Base-by-base conservation (phyloP, 2,888 invertebrate species). In the Hyppa rectilinea region DNA sequence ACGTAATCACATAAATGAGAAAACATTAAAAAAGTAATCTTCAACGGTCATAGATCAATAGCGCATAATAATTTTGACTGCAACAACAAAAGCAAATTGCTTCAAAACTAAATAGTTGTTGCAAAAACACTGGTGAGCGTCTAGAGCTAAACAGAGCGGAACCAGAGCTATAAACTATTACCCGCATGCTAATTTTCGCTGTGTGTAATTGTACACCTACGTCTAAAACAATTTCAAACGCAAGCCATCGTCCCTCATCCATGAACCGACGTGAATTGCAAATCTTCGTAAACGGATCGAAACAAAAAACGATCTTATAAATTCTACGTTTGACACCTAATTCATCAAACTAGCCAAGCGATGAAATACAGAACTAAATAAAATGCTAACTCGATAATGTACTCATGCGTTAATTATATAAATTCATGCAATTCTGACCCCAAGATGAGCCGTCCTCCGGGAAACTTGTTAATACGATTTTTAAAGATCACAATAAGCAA, bases 141-240 rank as follows among this genome's bases (percentile, higher is more conserved):
- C 88, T 89, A 90, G 67, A 80, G 83, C 71, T 85, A 96, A 95
- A 91, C 95, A 95, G 96, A 95, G 95, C 96, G 89, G 85, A 93
- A 94, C 93, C 84, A 87, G 92, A 92, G 90, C 92, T 90, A 92
- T 94, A 95, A 94, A 93, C 90, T 92, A 94, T 92, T 93, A 94
- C 92, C 93, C 91, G 92, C 95, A 95, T 95, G 95, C 94, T 95
- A 95, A 95, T 95, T 92, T 92, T 91, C 89, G 88, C 91, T 92
- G 92, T 89, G 88, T 90, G 89, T 93, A 91, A 92, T 91, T 91
- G 90, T 90, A 91, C 87, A 85, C 83, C 87, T 88, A 89, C 85
- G 87, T 88, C 89, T 91, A 88, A 91, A 91, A 94, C 91, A 91
- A 92, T 93, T 90, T 92, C 89, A 90, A 92, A 92, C 90, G 91